Base-by-base conservation (phyloP, 2,113 vertebrate genomes). In the Xiphophorus hellerii region DNA sequence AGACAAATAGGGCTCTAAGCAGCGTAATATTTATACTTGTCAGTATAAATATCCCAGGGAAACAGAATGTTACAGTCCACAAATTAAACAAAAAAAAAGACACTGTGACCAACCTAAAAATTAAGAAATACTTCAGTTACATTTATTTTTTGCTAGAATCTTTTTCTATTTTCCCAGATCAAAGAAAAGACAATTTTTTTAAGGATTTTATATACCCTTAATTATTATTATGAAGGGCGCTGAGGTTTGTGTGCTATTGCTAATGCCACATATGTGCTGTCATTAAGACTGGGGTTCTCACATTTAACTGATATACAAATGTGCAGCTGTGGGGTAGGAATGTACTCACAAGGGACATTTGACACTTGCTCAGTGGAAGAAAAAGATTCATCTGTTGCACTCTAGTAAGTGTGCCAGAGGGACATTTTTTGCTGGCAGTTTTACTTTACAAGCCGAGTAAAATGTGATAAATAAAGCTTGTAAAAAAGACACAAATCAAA, bases 251-350 rank as follows among this genome's bases (percentile, higher is more conserved):
- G 51, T 58, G 51, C 51, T 58, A 10, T 25, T 25, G 51, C 2
- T 10, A 58, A 58, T 25, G 51, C 22, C 22, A 58, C 2, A 25
- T 22, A 58, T 58, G 17, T 17, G 1, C 17, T 73, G 42, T 4
- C 51, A 68, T 75, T 78, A 66, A 42, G 48, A 62, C 17, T 13
- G 8, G 54, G 4, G 54, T 82, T 83, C 76, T 84, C 72, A 42
- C 63, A 71, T 51, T 44, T 48, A 62, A 22, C 66, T 76, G 76
- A 74, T 51, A 74, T 51, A 72, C 80, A 39, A 68, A 66, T 15
- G 73, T 14, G 22, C 67, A 28, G 31, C 62, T 58, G 3, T 7
- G 66, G 80, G 62, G 44, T 33, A 71, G 30, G 54, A 73, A 62
- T 20, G 28, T 58, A 58, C 9, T 62, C 15, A 11, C 69, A 62